phyloP scores from a whole-genome alignment of 2,888 invertebrate genomes.

The Flexamia atlantica region DNA sequence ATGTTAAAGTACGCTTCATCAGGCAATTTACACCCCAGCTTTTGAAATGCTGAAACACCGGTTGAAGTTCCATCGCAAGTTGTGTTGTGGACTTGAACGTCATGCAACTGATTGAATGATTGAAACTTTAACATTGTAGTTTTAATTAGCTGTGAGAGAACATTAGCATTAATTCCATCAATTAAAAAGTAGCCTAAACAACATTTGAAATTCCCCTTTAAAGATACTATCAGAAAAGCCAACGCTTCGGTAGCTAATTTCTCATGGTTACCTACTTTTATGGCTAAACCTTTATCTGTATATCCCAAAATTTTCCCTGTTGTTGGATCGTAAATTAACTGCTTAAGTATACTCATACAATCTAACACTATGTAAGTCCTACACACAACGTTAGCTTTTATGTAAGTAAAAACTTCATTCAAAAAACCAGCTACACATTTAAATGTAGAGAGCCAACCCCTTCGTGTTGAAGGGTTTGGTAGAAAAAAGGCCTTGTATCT shows the following conservation, averaged over 20 bases:
- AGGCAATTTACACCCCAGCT: constrained; percentile 44
- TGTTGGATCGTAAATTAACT: constrained; percentile 33
- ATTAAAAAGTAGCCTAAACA: constrained; percentile 28
- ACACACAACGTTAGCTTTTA: no score
- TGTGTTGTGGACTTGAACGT: constrained; percentile 5
- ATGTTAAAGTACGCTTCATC: constrained; percentile 15
- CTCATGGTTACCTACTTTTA: not conserved
- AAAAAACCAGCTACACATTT: no score
- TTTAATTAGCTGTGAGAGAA: no score
- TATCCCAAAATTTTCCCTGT: constrained; percentile 29
- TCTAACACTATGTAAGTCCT: no score
- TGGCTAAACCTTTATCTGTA: constrained; percentile 12
- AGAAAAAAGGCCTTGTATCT: no score
- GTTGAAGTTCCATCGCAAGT: constrained; percentile 40
- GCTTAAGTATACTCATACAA: not conserved
- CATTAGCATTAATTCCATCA: constrained; percentile 23
- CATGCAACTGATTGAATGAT: no score
- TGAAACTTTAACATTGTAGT: constrained; percentile 2
- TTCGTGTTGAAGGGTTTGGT: not conserved
- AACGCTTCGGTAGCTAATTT: constrained; percentile 32
- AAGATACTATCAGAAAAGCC: constrained; percentile 23
- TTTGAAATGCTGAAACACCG: constrained; percentile 30
- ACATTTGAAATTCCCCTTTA: constrained; percentile 20
- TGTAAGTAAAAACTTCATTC: no score
- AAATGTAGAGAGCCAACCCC: not conserved